These are phyloP conservation scores for Neuroterus valhalla DNA, from an alignment of 1,140 invertebrate genomes.

Conservation along the genomic window DNA sequence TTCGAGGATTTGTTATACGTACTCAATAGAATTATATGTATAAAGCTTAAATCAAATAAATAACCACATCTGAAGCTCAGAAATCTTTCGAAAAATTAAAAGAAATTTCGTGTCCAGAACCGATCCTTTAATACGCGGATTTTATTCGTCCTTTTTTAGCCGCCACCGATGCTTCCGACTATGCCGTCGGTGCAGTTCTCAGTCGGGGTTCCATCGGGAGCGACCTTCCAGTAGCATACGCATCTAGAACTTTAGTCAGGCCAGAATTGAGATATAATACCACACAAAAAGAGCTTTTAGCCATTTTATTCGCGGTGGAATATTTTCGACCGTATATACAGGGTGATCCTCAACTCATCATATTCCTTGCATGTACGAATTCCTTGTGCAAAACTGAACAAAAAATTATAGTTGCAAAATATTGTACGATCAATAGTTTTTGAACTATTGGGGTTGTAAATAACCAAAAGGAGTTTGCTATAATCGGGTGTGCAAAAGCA, in stretches of 20 bases:
- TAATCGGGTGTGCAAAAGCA: too few relatives aligned
- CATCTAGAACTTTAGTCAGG: neutral
- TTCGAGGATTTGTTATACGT: too few relatives aligned
- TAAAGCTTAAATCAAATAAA: too few relatives aligned
- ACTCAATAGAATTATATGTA: too few relatives aligned
- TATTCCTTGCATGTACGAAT: too few relatives aligned
- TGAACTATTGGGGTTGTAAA: too few relatives aligned
- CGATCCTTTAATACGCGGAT: conserved; percentile 33
- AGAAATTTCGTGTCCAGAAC: conserved; percentile 8
- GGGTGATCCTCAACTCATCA: too few relatives aligned
- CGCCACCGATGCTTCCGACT: conserved; percentile 34
- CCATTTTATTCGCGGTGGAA: neutral
- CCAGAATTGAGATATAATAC: neutral
- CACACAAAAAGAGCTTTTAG: neutral
- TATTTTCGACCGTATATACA: conserved; percentile 8
- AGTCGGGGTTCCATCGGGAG: conserved; percentile 34
- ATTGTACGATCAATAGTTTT: too few relatives aligned
- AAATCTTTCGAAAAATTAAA: conserved; percentile 29
- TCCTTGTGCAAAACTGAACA: too few relatives aligned
- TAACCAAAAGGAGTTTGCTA: too few relatives aligned
- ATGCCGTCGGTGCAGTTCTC: too few relatives aligned
- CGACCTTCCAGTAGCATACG: conserved; percentile 22
- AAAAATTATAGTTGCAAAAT: too few relatives aligned
- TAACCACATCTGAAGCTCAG: neutral
- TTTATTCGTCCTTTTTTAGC: conserved; percentile 30